These are phyloP conservation scores for Poeciliopsis paucimaculata DNA, from an alignment of 2,797 vertebrate genomes.

Conservation along the genomic window DNA sequence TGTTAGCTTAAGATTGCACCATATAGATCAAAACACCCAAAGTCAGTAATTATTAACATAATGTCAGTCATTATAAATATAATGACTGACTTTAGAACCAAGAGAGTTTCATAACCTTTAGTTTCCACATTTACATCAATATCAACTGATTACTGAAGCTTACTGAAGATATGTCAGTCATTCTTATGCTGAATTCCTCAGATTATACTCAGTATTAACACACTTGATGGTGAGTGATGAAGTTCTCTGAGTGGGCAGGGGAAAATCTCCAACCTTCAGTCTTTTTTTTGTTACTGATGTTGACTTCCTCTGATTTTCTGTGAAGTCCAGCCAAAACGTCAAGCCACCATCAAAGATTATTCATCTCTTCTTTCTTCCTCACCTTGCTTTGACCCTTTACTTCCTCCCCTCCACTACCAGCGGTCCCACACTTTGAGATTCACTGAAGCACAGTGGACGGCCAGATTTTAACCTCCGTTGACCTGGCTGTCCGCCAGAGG, in stretches of 20 bases:
- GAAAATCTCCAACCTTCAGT: background rate
- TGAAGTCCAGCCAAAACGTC: constrained; percentile 11
- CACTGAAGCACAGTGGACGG: constrained; percentile 31
- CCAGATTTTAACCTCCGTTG: constrained; percentile 31
- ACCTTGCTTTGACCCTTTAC: constrained; percentile 43
- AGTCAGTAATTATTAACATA: background rate
- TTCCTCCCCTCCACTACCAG: constrained; percentile 10
- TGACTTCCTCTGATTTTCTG: constrained; percentile 26
- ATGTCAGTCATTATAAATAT: background rate
- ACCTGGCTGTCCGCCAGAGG: constrained; percentile 42
- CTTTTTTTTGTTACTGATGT: constrained; percentile 11
- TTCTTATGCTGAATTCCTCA: constrained; percentile 1
- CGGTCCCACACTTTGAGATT: constrained; percentile 30
- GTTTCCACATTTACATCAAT: background rate
- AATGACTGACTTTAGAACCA: background rate
- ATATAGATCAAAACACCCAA: background rate
- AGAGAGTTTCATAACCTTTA: background rate
- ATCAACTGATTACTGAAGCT: constrained; percentile 5
- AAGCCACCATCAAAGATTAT: constrained; percentile 21
- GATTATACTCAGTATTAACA: background rate
- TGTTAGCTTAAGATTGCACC: background rate
- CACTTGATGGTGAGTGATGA: background rate
- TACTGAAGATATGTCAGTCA: constrained; percentile 2
- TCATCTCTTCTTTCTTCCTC: constrained; percentile 21
- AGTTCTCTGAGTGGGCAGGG: background rate